These are phyloP conservation scores for Sebastes oblongus DNA, from an alignment of 2,797 vertebrate genomes.

Conservation along the genomic window DNA sequence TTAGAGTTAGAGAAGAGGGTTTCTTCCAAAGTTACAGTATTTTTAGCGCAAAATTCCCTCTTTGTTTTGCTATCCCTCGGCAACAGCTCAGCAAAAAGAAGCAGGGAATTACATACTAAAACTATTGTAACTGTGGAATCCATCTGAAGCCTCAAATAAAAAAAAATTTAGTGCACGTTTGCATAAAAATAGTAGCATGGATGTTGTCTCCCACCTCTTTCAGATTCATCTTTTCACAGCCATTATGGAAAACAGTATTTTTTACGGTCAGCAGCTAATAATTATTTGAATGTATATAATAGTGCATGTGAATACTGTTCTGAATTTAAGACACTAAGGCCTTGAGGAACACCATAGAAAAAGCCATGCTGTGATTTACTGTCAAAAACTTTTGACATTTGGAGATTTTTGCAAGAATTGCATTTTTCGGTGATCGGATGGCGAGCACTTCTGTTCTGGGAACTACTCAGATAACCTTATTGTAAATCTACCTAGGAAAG, in stretches of 20 bases:
- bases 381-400: too few relatives aligned
- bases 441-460: too few relatives aligned
- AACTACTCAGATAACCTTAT: too few relatives aligned
- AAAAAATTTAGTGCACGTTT: neutral
- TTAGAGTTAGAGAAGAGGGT: neutral
- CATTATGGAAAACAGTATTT: neutral
- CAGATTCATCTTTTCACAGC: neutral
- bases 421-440: too few relatives aligned
- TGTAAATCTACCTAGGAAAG: too few relatives aligned
- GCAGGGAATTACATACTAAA: neutral
- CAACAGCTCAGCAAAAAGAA: neutral
- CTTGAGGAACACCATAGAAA: too few relatives aligned
- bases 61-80: neutral
- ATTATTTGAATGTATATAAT: neutral
- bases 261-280: too few relatives aligned
- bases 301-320: neutral
- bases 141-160: neutral
- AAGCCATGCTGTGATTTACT: too few relatives aligned
- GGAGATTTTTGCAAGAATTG: too few relatives aligned
- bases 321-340: too few relatives aligned
- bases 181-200: neutral
- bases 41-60: neutral
- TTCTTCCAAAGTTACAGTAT: neutral
- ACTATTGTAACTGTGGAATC: neutral
- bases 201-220: neutral